Evolutionary conservation across 35 echinoderm and acorn worm species (phyloP).

Genomic region (Anneissia japonica): DNA sequence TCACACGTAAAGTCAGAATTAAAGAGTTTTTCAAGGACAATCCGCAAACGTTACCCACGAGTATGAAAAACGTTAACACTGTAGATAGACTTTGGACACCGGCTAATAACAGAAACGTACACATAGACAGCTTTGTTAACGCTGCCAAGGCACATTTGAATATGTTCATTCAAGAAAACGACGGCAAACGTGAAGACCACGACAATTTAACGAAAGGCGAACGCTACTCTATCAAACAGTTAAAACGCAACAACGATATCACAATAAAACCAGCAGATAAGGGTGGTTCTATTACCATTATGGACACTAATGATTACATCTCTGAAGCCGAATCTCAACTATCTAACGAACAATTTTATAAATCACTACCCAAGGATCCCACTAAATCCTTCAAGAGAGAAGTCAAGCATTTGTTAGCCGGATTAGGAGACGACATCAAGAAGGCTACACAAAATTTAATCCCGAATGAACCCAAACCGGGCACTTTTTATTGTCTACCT

Average conservation of each 20-base stretch:
- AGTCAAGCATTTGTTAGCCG: neutral
- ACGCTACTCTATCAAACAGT: neutral
- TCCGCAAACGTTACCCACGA: neutral
- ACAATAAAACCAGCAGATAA: constrained; percentile 24
- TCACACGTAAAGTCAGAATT: neutral
- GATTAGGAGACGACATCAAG: neutral
- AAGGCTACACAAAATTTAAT: neutral
- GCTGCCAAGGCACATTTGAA: neutral
- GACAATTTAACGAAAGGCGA: neutral
- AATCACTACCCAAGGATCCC: neutral
- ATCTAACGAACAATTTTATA: neutral
- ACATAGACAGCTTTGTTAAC: neutral
- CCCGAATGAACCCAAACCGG: constrained; percentile 1
- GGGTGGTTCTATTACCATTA: neutral
- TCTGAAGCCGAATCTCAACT: neutral
- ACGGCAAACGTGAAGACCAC: neutral
- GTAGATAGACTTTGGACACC: neutral
- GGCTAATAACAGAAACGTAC: neutral
- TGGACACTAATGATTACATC: neutral
- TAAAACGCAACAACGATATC: neutral
- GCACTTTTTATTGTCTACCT: constrained; percentile 14
- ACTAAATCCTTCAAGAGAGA: neutral
- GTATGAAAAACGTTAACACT: neutral
- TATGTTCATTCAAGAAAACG: neutral
- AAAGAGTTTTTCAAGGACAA: neutral